These are phyloP conservation scores for Poecilia wingei DNA, from an alignment of 2,797 vertebrate genomes.

Conservation along the genomic window DNA sequence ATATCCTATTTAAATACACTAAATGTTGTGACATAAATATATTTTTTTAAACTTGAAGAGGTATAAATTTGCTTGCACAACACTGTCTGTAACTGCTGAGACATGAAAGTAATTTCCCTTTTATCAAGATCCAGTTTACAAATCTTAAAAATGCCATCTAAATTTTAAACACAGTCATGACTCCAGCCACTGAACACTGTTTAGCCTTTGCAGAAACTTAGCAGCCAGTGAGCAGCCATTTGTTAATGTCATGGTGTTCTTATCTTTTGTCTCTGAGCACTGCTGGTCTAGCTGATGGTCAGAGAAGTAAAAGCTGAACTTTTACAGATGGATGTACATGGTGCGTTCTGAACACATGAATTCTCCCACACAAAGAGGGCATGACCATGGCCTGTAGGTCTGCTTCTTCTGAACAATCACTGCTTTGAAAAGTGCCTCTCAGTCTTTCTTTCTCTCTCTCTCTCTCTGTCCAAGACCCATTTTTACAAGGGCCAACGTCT, in stretches of 20 bases:
- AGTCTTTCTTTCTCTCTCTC: slow-evolving; percentile 1
- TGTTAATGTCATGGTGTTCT: not conserved
- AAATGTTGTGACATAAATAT: not conserved
- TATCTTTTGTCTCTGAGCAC: slow-evolving; percentile 14
- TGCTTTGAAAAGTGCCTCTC: slow-evolving; percentile 37
- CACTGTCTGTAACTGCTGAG: not conserved
- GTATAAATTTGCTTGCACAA: not conserved
- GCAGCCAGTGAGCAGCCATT: not conserved
- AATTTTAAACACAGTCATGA: not conserved
- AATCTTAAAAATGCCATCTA: not conserved
- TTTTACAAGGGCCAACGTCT: not conserved
- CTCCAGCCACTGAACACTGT: not conserved
- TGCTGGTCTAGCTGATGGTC: slow-evolving; percentile 9
- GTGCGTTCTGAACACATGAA: slow-evolving; percentile 18
- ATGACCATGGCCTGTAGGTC: slow-evolving; percentile 18
- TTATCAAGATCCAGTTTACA: not conserved
- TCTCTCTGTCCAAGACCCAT: slow-evolving; percentile 22
- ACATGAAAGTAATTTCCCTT: not conserved
- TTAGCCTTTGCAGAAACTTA: not conserved
- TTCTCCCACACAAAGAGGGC: slow-evolving; percentile 23
- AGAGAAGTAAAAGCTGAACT: slow-evolving; percentile 12
- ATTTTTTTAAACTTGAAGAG: not conserved
- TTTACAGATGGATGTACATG: slow-evolving; percentile 13
- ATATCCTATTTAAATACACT: not conserved
- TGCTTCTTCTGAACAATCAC: slow-evolving; percentile 17